Conservation (phyloP, 2,797 vertebrate genomes). For the Lates japonicus region DNA sequence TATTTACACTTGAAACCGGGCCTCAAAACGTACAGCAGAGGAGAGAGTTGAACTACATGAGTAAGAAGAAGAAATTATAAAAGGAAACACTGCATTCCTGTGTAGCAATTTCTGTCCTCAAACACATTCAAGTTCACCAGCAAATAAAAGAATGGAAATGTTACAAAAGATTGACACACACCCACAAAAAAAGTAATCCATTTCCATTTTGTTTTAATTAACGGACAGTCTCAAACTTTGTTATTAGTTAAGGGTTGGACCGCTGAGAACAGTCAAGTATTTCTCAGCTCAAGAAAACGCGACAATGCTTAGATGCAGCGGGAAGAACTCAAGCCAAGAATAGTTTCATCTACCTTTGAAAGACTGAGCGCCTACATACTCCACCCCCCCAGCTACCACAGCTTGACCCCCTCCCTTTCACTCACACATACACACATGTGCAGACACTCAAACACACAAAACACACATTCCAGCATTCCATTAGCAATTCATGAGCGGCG, state of each 20-base stretch:
- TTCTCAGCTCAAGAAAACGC: constrained; percentile 39
- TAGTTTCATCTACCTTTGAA: constrained; percentile 72
- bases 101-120: constrained; percentile 11
- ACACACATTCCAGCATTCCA: constrained; percentile 86
- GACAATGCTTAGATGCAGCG: constrained; percentile 39
- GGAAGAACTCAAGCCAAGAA: constrained; percentile 61
- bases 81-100: not conserved
- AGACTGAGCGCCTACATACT: constrained; percentile 63
- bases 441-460: constrained; percentile 65
- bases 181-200: not conserved
- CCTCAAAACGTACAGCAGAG: too few species aligned
- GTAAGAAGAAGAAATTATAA: not conserved
- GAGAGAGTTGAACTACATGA: too few species aligned
- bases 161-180: constrained; percentile 13
- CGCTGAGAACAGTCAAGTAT: constrained; percentile 1
- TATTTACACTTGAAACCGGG: too few species aligned
- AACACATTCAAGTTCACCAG: not conserved
- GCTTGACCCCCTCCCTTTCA: constrained; percentile 60
- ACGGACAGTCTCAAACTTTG: constrained; percentile 30
- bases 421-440: constrained; percentile 43
- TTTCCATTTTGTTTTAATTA: constrained; percentile 64
- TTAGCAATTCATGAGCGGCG: constrained; percentile 89
- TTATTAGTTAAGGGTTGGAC: constrained; percentile 26
- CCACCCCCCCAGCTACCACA: constrained; percentile 66
- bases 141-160: constrained; percentile 8